These are phyloP conservation scores for Echinometra lucunter DNA, from an alignment of 53 echinoderm and acorn worm species.

Conservation along the genomic window DNA sequence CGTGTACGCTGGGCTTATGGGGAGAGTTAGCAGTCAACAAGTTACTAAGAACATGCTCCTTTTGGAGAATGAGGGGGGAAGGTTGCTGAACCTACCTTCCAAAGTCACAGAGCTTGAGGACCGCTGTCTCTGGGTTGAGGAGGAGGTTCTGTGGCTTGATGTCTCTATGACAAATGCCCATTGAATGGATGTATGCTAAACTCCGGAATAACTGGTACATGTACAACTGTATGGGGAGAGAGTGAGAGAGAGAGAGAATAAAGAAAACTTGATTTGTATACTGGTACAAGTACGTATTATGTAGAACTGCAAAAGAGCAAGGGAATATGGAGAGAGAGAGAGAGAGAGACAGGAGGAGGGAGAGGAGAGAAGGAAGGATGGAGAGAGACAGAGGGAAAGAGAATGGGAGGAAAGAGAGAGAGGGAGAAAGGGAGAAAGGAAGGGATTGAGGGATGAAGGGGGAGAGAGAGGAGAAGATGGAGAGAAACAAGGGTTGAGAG, in stretches of 20 bases:
- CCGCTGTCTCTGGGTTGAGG: constrained; percentile 94
- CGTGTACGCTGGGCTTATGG: no score
- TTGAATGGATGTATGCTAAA: constrained; percentile 99
- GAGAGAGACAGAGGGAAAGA: neutral
- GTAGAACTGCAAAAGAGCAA: neutral
- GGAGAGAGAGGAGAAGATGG: neutral
- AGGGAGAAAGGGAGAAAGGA: neutral
- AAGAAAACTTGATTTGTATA: neutral
- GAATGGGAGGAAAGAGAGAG: neutral
- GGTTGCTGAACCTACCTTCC: constrained; percentile 80
- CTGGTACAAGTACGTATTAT: neutral
- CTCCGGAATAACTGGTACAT: constrained; percentile 99
- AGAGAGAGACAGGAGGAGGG: no score
- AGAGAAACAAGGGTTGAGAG: neutral
- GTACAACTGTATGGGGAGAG: constrained; percentile 84
- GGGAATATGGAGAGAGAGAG: no score
- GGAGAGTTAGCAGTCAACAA: no score
- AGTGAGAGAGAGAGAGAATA: neutral
- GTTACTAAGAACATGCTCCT: neutral
- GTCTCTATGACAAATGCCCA: constrained; percentile 99
- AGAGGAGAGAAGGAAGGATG: no score
- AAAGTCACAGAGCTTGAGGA: constrained; percentile 99
- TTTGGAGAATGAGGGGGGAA: neutral
- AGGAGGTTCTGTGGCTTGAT: constrained; percentile 99
- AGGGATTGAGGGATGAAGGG: neutral